These are phyloP conservation scores for Simalia tracyae DNA, from an alignment of 2,797 vertebrate genomes.

Conservation along the genomic window DNA sequence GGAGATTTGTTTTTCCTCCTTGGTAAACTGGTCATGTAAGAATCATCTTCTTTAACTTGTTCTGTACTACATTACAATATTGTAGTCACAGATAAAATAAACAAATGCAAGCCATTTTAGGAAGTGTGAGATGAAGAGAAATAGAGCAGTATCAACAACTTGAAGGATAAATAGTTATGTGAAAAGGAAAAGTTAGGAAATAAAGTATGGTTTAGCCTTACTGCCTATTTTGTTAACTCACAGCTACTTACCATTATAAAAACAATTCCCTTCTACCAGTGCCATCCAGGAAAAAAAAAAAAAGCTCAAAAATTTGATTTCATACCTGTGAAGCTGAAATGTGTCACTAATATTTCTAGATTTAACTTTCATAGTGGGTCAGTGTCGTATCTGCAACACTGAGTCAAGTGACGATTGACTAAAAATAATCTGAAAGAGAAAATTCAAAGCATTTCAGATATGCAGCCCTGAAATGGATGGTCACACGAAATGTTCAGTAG, in stretches of 20 bases:
- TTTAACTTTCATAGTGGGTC: background rate
- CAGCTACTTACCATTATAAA: constrained; percentile 9
- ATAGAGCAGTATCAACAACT: background rate
- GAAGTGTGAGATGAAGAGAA: background rate
- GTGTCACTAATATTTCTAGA: background rate
- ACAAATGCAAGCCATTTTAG: background rate
- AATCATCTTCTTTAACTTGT: background rate
- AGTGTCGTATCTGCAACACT: background rate
- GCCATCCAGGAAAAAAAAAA: background rate
- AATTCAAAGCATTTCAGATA: too few species aligned
- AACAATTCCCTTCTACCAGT: accelerated
- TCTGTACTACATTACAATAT: background rate
- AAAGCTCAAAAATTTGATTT: background rate
- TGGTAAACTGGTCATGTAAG: background rate
- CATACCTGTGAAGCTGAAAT: background rate
- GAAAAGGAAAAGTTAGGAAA: background rate
- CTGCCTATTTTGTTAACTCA: constrained; percentile 33
- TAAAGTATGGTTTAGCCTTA: background rate
- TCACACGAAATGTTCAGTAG: background rate
- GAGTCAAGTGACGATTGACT: background rate
- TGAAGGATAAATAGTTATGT: background rate
- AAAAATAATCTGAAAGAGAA: background rate
- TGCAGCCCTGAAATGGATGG: background rate
- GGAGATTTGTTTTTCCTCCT: background rate
- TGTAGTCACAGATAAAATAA: background rate